These are phyloP conservation scores for Zaprionus capensis DNA, from an alignment of 1,140 invertebrate species.

Conservation along the genomic window DNA sequence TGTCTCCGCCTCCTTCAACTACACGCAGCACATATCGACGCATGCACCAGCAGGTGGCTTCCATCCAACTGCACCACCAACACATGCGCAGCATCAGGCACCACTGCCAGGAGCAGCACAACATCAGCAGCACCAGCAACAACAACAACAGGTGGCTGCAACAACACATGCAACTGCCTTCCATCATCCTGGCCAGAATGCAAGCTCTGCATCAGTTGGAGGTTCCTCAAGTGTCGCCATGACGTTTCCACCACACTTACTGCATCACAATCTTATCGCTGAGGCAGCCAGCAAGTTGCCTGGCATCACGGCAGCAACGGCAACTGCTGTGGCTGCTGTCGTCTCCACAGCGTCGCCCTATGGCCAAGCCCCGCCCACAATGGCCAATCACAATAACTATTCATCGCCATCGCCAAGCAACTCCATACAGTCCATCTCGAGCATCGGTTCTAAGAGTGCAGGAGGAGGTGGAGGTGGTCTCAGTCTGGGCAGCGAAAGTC, in stretches of 20 bases:
- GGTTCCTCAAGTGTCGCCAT: constrained; percentile 66
- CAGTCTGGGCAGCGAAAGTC: constrained; percentile 73
- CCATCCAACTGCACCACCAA: constrained; percentile 25
- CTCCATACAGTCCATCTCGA: constrained; percentile 82
- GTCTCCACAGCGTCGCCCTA: constrained; percentile 58
- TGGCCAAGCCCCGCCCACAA: constrained; percentile 18
- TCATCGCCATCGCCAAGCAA: constrained; percentile 81
- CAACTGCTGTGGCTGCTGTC: constrained; percentile 67
- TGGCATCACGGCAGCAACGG: constrained; percentile 59
- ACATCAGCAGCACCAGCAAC: constrained; percentile 42
- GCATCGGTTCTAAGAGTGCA: constrained; percentile 68
- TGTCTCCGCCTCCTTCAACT: constrained; percentile 82
- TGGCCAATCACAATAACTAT: constrained; percentile 60
- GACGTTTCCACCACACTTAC: constrained; percentile 87
- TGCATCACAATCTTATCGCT: constrained; percentile 84
- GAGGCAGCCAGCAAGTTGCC: constrained; percentile 80
- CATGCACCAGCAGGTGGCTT: constrained; percentile 56
- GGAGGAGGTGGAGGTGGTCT: constrained; percentile 38
- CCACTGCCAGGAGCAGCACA: constrained; percentile 41
- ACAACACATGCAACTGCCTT: constrained; percentile 55
- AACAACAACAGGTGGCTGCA: constrained; percentile 13
- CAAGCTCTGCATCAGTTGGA: constrained; percentile 38
- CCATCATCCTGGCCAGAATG: constrained; percentile 65
- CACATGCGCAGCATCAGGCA: constrained; percentile 52
- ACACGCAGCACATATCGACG: constrained; percentile 83